Evolutionary conservation across 2,113 vertebrate species (phyloP).

Genomic region (Elachura formosa): DNA sequence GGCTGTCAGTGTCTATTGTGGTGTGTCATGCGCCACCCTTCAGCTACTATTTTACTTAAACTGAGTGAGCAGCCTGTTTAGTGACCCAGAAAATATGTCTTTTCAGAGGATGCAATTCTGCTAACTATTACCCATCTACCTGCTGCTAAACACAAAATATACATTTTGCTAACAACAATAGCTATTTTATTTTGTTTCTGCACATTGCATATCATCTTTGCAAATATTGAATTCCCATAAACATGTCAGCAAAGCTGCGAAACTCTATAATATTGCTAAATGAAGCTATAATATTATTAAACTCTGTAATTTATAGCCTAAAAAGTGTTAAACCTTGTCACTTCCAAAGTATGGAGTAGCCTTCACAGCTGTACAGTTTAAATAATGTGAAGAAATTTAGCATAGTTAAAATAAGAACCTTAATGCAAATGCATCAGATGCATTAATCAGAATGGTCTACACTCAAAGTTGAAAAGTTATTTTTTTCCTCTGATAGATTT

Average conservation of each 20-base stretch:
- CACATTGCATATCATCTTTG: neutral
- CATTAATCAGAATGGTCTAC: neutral
- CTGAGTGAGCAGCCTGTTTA: neutral
- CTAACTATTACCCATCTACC: slow-evolving; percentile 6
- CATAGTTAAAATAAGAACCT: neutral
- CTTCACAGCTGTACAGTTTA: neutral
- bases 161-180: slow-evolving; percentile 28
- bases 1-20: too few relatives aligned
- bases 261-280: neutral
- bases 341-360: neutral
- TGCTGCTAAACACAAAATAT: neutral
- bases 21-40: too few relatives aligned
- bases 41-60: slow-evolving; percentile 5
- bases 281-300: slow-evolving; percentile 20
- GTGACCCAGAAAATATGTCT: slow-evolving; percentile 26
- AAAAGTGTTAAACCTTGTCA: neutral
- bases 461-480: neutral
- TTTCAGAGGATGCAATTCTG: neutral
- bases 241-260: slow-evolving; percentile 24
- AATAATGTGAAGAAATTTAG: neutral
- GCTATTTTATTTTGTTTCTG: slow-evolving; percentile 55
- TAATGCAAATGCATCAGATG: neutral
- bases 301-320: neutral
- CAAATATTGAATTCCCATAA: slow-evolving; percentile 63
- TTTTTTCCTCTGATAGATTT: neutral